A percentile compares a stretch with the other conserved stretches of the same genome.
Evolutionary conservation across 2,888 invertebrate species (phyloP).

Genomic region (Diaperis boleti): DNA sequence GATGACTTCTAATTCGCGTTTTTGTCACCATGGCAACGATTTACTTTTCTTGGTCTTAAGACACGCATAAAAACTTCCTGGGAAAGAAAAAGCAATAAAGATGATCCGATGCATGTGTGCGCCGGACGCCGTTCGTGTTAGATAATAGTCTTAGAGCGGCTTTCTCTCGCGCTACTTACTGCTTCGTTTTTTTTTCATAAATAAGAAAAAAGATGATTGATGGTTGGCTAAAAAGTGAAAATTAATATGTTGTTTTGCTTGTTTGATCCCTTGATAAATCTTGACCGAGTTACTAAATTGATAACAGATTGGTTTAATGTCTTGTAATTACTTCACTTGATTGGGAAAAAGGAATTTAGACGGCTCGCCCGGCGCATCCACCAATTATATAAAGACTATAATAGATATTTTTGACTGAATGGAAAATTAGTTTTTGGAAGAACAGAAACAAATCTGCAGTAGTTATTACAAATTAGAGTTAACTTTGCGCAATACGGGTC

Average conservation of each 20-base stretch:
- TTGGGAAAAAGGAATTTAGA: too few relatives aligned
- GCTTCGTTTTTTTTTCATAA: constrained; percentile 13
- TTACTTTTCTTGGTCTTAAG: constrained; percentile 13
- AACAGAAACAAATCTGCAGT: too few relatives aligned
- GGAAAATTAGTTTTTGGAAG: too few relatives aligned
- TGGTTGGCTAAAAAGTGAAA: constrained; percentile 28
- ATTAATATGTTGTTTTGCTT: constrained; percentile 34
- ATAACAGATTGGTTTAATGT: too few relatives aligned
- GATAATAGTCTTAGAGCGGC: constrained; percentile 33
- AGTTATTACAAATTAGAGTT: too few relatives aligned
- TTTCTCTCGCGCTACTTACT: constrained; percentile 26
- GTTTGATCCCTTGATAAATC: constrained; percentile 26
- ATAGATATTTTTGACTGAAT: too few relatives aligned
- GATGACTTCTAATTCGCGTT: constrained; percentile 30
- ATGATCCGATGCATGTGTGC: constrained; percentile 24
- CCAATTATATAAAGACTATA: too few relatives aligned
- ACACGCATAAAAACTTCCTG: constrained; percentile 22
- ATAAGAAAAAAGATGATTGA: constrained; percentile 31
- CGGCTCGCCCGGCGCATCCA: too few relatives aligned
- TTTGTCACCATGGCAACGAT: constrained; percentile 31
- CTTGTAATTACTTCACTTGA: too few relatives aligned
- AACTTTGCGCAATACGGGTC: too few relatives aligned
- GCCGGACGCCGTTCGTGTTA: constrained; percentile 29
- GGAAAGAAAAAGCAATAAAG: constrained; percentile 33
- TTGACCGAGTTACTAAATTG: constrained; percentile 3